Base-by-base conservation (phyloP, 2,797 vertebrate species). In the Sebastes hubbsi region DNA sequence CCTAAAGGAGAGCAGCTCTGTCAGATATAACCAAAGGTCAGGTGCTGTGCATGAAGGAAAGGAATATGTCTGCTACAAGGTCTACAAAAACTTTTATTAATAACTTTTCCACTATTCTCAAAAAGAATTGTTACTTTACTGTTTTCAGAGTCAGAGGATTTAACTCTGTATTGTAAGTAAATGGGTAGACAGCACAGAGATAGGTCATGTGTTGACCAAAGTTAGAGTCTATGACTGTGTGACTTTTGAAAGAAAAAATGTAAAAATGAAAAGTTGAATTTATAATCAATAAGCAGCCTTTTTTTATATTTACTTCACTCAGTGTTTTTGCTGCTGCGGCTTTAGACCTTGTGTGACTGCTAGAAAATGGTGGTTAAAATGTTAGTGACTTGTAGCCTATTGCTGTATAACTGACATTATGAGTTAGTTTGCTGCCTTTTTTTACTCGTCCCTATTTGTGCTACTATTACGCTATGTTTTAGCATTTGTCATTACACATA, bases 11-110 rank as follows among this genome's bases (percentile, higher is more conserved):
- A 22, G 7, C 6, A 20, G 68, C 55, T 58, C 11, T 16, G 29
- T 16, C 68, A 67, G 34, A 24, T 64, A 4, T 38, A 78, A 59
- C 61, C 82, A 90, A 91, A 88, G 84, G 78, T 89, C 72, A 36
- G 24, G 11, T 29, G 34, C 20, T 46, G 42, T 46, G 16, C 42
- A 46, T 46, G 16, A 46, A 46, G 7, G 42, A 46, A 46, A 46
- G 16, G 42, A 46, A 46, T 46, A 46, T 8, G n/a, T 72, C 18
- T n/a, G 10, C 24, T 14, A 20, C 20, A 58, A 62, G 14, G 16
- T 38, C 22, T 13, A 38, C 8, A n/a, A 22, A 52, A 30, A 18
- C 13, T 24, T 25, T 6, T 24, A 38, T 11, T 24, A 16, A 16
- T 38, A 18, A 24, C 13, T 64, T 30, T 52, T 52, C 20, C 20